Evolutionary conservation across 2,888 invertebrate species (phyloP), one percentile per base, ranked within the genome.

Genomic region (Pristionchus fissidentatus): DNA sequence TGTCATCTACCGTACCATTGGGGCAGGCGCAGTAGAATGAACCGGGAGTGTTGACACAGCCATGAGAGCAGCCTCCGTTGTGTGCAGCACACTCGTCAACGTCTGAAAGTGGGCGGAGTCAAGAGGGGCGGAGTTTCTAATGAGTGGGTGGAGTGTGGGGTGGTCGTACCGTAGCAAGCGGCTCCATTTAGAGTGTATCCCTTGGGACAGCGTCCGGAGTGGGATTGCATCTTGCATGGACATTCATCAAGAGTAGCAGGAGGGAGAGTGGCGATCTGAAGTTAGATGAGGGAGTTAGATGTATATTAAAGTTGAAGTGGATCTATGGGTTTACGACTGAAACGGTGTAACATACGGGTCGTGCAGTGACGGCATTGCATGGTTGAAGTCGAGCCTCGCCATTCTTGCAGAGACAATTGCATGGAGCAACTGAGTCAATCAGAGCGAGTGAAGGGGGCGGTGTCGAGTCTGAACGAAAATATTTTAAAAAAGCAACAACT

Each of bases 11-110:
- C 15, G 8, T 75, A 81, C 81, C 90, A 83, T 90, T 88, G 13
- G 91, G 91, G 75, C 92, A 92, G 13, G 92, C 92, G 84, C 92
- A 92, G 84, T 92, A 92, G 85, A 86, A 91, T 38, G 88, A 87
- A 79, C 92, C 92, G 26, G 90, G 89, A n/a, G 90, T 91, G 85
- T 92, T 92, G 43, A 92, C 90, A 82, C 92, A 92, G 49, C 91
- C 91, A 81, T 91, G 90, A 4, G 89, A 86, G 83, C 92, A 92
- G 26, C 88, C 88, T 35, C 92, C 92, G 85, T 92, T 92, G 62
- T 85, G 85, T 22, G 85, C 85, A 10, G 85, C 83, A 83, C 92
- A 92, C 79, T 92, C 92, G 84, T 92, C 89, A 26, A 91, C 87
- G 84, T 92, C 92, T 92, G 79, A 78, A 43, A 55, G 55, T 55